phyloP scores from a whole-genome alignment of 2,113 vertebrate genomes.

The Ammodytes marinus region DNA sequence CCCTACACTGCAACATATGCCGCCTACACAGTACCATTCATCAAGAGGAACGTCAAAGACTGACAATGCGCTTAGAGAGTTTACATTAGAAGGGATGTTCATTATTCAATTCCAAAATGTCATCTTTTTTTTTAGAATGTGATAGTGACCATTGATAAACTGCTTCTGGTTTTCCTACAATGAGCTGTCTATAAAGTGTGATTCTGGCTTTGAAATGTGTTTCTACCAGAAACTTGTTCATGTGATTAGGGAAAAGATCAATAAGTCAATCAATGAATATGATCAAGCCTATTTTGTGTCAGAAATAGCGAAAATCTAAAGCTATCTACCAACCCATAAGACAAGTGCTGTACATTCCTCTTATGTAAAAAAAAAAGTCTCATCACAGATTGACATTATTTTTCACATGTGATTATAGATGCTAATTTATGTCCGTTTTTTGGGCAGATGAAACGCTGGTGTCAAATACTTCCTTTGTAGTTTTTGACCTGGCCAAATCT shows the following conservation, averaged over 20 bases:
- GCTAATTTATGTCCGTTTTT: neutral
- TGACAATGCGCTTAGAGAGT: neutral
- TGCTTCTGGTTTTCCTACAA: neutral
- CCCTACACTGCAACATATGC: neutral
- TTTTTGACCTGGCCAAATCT: neutral
- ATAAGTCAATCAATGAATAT: constrained; percentile 6
- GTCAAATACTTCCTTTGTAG: neutral
- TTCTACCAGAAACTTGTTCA: neutral
- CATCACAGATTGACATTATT: neutral
- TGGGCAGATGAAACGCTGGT: neutral
- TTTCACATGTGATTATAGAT: neutral
- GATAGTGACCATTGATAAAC: neutral
- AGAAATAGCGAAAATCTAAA: neutral
- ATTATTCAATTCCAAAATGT: neutral
- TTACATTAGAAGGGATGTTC: neutral
- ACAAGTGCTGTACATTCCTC: neutral
- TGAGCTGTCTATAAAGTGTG: neutral
- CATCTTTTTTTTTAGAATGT: neutral
- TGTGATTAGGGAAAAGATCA: neutral
- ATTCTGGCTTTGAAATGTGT: constrained; percentile 7
- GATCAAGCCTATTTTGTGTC: constrained; percentile 1
- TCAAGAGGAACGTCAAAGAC: constrained; percentile 4
- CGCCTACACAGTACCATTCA: neutral
- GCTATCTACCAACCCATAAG: neutral
- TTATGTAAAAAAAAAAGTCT: neutral